Percentiles rank a stretch among this genome's conserved stretches.
phyloP scores from a whole-genome alignment of 1,140 invertebrate species.

The Drosophila nannoptera region DNA sequence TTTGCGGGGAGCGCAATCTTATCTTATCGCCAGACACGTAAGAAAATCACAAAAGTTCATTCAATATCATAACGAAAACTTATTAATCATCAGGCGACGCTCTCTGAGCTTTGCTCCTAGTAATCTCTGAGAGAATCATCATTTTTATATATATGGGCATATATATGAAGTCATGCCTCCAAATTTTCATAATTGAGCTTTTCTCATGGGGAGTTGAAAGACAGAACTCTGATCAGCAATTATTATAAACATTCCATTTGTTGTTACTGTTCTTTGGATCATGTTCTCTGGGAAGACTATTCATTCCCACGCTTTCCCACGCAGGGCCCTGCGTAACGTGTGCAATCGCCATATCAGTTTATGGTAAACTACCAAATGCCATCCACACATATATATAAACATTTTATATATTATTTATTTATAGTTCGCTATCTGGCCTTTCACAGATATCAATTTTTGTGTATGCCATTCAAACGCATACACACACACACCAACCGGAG shows the following conservation, averaged over 20 bases:
- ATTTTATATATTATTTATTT: background rate
- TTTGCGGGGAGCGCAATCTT: slow-evolving; percentile 40
- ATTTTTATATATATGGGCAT: slow-evolving; percentile 6
- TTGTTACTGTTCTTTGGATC: too few relatives aligned
- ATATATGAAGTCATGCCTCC: background rate
- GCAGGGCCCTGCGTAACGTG: slow-evolving; percentile 5
- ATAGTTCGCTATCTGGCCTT: slow-evolving; percentile 47
- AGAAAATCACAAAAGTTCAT: slow-evolving; percentile 56
- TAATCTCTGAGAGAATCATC: too few relatives aligned
- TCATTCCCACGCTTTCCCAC: background rate
- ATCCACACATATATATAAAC: background rate
- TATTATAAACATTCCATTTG: background rate
- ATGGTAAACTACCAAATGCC: slow-evolving; percentile 16
- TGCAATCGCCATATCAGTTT: slow-evolving; percentile 14
- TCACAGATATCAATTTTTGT: slow-evolving; percentile 23
- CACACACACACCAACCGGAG: background rate
- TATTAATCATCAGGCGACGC: too few relatives aligned
- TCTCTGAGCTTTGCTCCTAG: too few relatives aligned
- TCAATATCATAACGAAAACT: slow-evolving; percentile 11
- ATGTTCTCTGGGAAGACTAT: too few relatives aligned
- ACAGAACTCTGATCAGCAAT: background rate
- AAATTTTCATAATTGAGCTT: slow-evolving; percentile 16
- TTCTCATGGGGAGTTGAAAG: background rate
- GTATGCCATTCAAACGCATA: slow-evolving; percentile 4
- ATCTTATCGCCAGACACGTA: slow-evolving; percentile 51